These are phyloP conservation scores for Acestrorhynchus altus DNA, from an alignment of 2,797 vertebrate species.

Conservation along the genomic window DNA sequence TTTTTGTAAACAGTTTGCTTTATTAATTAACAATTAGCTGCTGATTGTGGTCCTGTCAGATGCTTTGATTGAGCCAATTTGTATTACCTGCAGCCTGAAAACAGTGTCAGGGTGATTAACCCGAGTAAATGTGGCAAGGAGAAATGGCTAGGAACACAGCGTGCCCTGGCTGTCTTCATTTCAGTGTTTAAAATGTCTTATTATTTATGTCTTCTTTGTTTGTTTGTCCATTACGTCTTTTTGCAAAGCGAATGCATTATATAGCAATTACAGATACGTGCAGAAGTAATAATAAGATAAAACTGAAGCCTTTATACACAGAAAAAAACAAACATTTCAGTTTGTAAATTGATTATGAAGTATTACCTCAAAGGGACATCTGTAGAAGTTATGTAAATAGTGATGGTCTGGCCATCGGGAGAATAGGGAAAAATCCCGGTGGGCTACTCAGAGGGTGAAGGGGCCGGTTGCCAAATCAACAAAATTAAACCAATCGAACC, in stretches of 20 bases:
- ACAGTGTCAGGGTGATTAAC: conserved; percentile 36
- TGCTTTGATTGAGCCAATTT: conserved; percentile 36
- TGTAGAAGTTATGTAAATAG: too few relatives aligned
- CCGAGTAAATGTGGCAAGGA: not conserved
- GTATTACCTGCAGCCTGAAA: conserved; percentile 41
- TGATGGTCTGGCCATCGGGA: too few relatives aligned
- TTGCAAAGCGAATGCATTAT: not conserved
- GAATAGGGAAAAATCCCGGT: too few relatives aligned
- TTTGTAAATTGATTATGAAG: too few relatives aligned
- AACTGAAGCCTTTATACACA: too few relatives aligned
- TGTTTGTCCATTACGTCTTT: not conserved
- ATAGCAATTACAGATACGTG: not conserved
- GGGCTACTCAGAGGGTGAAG: too few relatives aligned
- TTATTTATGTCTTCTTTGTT: conserved; percentile 3
- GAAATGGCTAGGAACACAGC: not conserved
- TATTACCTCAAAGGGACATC: too few relatives aligned
- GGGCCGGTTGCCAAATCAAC: too few relatives aligned
- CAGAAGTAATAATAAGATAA: not conserved
- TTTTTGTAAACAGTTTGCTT: conserved; percentile 35
- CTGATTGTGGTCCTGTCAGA: conserved; percentile 11
- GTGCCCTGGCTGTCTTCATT: not conserved
- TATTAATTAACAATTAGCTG: conserved; percentile 49
- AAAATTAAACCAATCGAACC: too few relatives aligned
- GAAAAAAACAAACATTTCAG: too few relatives aligned
- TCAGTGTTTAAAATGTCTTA: not conserved